Conservation (phyloP, 2,888 invertebrate species). For the Artemia sinica region DNA sequence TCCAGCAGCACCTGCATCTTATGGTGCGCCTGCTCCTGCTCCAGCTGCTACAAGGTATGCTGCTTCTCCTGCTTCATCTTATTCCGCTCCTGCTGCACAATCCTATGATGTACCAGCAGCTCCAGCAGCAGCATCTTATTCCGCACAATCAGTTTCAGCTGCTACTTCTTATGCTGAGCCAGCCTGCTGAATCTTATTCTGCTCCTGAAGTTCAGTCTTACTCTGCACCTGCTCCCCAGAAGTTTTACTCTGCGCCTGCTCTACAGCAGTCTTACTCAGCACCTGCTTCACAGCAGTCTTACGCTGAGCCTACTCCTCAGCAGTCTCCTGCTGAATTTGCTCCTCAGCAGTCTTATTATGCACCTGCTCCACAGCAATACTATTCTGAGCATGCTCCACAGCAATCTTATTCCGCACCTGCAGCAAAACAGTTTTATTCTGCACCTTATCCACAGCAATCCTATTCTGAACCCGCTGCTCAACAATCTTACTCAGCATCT, state of each 20-base stretch:
- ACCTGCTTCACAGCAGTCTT: background rate
- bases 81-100: slow-evolving; percentile 19
- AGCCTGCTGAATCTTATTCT: slow-evolving; percentile 15
- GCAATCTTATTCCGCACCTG: background rate
- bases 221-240: slow-evolving; percentile 14
- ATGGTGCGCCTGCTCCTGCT: background rate
- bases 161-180: slow-evolving; percentile 18
- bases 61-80: slow-evolving; percentile 15
- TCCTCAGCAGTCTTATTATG: background rate
- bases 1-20: background rate
- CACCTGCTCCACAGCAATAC: background rate
- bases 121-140: background rate
- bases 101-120: slow-evolving; percentile 18
- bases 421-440: background rate
- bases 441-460: background rate
- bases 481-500: background rate
- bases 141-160: slow-evolving; percentile 15
- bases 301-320: background rate
- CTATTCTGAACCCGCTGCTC: slow-evolving; percentile 15
- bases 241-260: too few relatives aligned
- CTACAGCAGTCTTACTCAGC: background rate
- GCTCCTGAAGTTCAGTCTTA: slow-evolving; percentile 14
- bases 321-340: background rate
- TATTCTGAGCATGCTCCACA: background rate
- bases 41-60: slow-evolving; percentile 11